phyloP scores from a whole-genome alignment of 2,888 invertebrate species.

The Ennomos quercinarius region DNA sequence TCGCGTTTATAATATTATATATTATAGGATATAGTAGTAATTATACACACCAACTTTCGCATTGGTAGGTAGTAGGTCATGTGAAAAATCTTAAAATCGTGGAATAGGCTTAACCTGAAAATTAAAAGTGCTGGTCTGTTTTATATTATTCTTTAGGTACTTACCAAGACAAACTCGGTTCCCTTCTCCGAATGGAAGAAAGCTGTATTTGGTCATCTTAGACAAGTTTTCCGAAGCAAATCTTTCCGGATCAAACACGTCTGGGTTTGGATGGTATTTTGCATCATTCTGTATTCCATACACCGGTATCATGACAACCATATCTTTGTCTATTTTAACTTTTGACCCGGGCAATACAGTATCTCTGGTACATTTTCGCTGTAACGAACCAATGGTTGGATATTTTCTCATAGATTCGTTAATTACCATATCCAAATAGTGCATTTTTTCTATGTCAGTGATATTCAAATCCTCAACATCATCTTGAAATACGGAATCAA shows the following conservation, averaged over 20 bases:
- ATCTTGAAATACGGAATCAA: conserved; percentile 58
- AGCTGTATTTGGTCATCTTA: conserved; percentile 61
- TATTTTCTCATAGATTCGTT: conserved; percentile 65
- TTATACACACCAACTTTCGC: too few relatives aligned
- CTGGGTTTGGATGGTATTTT: conserved; percentile 65
- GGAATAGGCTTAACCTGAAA: too few relatives aligned
- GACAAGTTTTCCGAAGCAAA: conserved; percentile 59
- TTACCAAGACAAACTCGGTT: conserved; percentile 80
- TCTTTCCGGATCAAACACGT: conserved; percentile 75
- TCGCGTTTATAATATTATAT: too few relatives aligned
- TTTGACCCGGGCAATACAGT: conserved; percentile 56
- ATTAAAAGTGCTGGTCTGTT: not conserved
- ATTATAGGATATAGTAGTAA: too few relatives aligned
- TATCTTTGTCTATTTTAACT: conserved; percentile 53
- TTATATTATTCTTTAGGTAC: conserved; percentile 34
- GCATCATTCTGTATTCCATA: conserved; percentile 67
- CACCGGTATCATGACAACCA: conserved; percentile 50
- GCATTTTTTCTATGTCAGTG: conserved; percentile 59
- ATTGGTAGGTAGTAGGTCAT: too few relatives aligned
- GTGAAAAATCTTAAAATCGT: too few relatives aligned
- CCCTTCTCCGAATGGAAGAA: conserved; percentile 80
- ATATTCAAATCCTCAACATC: conserved; percentile 56
- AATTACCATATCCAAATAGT: conserved; percentile 70
- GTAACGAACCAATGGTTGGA: conserved; percentile 61
- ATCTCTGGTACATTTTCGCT: conserved; percentile 58